phyloP scores from a whole-genome alignment of 2,113 vertebrate genomes.

The Upupa epops region DNA sequence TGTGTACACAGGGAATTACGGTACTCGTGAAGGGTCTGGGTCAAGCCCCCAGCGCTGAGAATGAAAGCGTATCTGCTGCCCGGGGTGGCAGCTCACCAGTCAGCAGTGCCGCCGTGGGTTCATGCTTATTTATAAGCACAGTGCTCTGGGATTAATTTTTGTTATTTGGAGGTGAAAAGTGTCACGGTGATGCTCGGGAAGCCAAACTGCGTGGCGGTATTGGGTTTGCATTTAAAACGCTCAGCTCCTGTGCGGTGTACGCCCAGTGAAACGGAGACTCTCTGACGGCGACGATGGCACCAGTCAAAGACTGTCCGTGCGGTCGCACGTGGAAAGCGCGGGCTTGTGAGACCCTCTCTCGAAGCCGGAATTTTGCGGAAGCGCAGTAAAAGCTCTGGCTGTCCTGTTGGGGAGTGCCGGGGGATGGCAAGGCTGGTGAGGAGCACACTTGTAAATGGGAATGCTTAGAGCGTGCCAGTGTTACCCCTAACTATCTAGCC shows the following conservation, averaged over 20 bases:
- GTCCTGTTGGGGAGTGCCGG: too few species aligned
- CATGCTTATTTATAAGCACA: conserved; percentile 29
- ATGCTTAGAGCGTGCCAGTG: not conserved
- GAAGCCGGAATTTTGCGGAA: not conserved
- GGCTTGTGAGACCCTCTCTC: not conserved
- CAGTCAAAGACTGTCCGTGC: not conserved
- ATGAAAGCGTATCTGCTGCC: not conserved
- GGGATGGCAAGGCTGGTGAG: not conserved
- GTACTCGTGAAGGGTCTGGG: conserved; percentile 21
- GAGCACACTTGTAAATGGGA: not conserved
- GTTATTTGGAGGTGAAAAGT: conserved; percentile 43
- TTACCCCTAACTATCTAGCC: not conserved
- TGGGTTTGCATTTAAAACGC: conserved; percentile 26
- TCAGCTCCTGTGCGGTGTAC: not conserved
- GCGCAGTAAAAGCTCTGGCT: not conserved
- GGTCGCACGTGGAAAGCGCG: not conserved
- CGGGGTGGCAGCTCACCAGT: not conserved
- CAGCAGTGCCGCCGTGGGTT: not conserved
- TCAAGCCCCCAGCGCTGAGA: not conserved
- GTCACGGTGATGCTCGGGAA: conserved; percentile 7
- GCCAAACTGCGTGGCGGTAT: not conserved
- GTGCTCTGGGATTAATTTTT: conserved; percentile 16
- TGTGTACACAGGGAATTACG: conserved; percentile 12
- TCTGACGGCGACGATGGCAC: not conserved
- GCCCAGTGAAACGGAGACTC: not conserved